These are phyloP conservation scores for Norana najaformis DNA, from an alignment of 2,888 invertebrate genomes.

Conservation along the genomic window DNA sequence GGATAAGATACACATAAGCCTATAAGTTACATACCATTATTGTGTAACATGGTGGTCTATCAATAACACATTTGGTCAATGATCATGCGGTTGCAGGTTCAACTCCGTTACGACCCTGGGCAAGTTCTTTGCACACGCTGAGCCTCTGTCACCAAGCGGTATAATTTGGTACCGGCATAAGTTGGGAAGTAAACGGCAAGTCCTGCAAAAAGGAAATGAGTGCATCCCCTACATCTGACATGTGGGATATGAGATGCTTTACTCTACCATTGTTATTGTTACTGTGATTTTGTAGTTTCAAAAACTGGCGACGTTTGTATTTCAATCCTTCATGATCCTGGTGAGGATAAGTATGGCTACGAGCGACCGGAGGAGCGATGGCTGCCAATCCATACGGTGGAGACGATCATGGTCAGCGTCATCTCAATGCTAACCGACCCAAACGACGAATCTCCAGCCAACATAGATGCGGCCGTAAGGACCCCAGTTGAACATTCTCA, in stretches of 20 bases:
- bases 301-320: slow-evolving; percentile 96
- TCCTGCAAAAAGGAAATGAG: no score
- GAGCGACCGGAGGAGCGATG: slow-evolving; percentile 97
- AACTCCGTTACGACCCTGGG: no score
- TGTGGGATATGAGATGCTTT: not conserved
- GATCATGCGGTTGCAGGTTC: no score
- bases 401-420: slow-evolving; percentile 97
- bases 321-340: slow-evolving; percentile 97
- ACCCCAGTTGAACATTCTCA: not conserved
- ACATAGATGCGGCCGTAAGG: slow-evolving; percentile 94
- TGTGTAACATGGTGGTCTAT: no score
- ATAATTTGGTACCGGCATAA: no score
- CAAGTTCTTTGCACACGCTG: no score
- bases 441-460: slow-evolving; percentile 97
- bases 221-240: no score
- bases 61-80: no score
- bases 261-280: not conserved
- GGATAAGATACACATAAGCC: no score
- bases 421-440: slow-evolving; percentile 99
- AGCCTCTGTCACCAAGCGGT: no score
- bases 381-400: slow-evolving; percentile 97
- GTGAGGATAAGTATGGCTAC: slow-evolving; percentile 97
- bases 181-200: no score
- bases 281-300: slow-evolving; percentile 75
- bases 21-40: no score